Percentiles rank a stretch among this genome's conserved stretches.
Evolutionary conservation across 1,140 invertebrate species (phyloP).

Genomic region (Drosophila busckii): DNA sequence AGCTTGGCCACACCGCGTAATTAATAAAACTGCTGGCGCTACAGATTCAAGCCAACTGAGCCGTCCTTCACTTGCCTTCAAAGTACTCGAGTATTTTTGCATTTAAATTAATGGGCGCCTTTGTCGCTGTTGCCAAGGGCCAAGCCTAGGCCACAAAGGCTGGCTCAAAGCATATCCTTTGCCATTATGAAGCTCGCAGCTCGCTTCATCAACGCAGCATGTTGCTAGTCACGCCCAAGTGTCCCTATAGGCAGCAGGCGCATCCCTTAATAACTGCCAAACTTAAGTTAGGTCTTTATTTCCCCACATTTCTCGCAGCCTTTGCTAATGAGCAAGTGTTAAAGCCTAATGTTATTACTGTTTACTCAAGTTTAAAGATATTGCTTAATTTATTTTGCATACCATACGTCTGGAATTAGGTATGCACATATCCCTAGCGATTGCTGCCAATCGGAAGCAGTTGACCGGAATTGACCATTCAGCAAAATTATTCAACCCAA

Average conservation of each 20-base stretch:
- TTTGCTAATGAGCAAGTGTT: too few species aligned
- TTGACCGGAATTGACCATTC: conserved; percentile 75
- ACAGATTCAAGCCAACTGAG: conserved; percentile 44
- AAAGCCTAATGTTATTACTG: too few species aligned
- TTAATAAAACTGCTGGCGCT: conserved; percentile 63
- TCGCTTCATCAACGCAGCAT: conserved; percentile 39
- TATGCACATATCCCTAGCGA: too few species aligned
- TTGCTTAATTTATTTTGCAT: too few species aligned
- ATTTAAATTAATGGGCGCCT: conserved; percentile 63
- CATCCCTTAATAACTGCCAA: too few species aligned
- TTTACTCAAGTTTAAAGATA: too few species aligned
- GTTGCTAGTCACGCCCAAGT: conserved; percentile 16
- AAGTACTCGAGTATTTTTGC: conserved; percentile 64
- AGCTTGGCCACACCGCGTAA: conserved; percentile 34
- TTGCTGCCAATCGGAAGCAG: conserved; percentile 58
- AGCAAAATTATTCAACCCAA: conserved; percentile 67
- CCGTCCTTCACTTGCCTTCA: conserved; percentile 33
- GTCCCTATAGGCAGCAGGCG: not conserved
- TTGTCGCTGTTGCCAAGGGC: conserved; percentile 1
- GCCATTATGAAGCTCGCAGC: too few species aligned
- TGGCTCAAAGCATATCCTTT: conserved; percentile 1
- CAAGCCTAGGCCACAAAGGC: conserved; percentile 9
- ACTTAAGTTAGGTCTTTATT: too few species aligned
- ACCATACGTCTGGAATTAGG: too few species aligned
- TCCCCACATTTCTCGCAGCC: too few species aligned